A percentile compares a stretch with the other conserved stretches of the same genome.
phyloP scores from a whole-genome alignment of 2,797 vertebrate genomes.

The Phrynocephalus guinanensis region DNA sequence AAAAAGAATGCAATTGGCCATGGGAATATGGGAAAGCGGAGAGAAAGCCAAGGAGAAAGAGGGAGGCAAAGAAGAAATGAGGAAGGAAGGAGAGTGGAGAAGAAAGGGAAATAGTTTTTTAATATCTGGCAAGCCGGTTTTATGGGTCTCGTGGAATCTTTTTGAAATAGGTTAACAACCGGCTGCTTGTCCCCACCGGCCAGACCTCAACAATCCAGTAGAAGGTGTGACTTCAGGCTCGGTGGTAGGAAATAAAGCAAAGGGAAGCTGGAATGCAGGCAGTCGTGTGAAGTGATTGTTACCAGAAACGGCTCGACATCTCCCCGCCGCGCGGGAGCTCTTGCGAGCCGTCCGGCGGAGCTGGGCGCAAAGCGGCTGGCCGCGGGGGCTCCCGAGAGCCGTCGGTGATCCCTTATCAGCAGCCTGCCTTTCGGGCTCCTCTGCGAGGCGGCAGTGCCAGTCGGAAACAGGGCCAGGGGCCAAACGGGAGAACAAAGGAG shows the following conservation, averaged over 20 bases:
- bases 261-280: conserved; percentile 89
- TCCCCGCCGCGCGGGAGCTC: conserved; percentile 72
- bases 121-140: conserved; percentile 67
- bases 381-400: conserved; percentile 45
- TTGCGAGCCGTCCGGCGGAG: conserved; percentile 69
- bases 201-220: conserved; percentile 65
- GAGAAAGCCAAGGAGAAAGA: neutral
- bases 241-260: conserved; percentile 70
- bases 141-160: conserved; percentile 68
- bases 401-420: conserved; percentile 74
- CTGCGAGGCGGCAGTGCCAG: conserved; percentile 57
- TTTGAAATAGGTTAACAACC: conserved; percentile 66
- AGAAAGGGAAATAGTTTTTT: conserved; percentile 20
- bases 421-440: conserved; percentile 55
- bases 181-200: conserved; percentile 26
- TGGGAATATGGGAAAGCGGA: too few relatives aligned
- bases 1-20: accelerated
- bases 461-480: conserved; percentile 73
- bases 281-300: conserved; percentile 98
- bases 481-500: conserved; percentile 28
- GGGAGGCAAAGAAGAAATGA: too few relatives aligned
- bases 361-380: conserved; percentile 61
- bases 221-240: conserved; percentile 80
- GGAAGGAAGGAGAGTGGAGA: neutral
- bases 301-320: conserved; percentile 93